Evolutionary conservation across 2,797 vertebrate species (phyloP).

Genomic region (Graptemys geographica): DNA sequence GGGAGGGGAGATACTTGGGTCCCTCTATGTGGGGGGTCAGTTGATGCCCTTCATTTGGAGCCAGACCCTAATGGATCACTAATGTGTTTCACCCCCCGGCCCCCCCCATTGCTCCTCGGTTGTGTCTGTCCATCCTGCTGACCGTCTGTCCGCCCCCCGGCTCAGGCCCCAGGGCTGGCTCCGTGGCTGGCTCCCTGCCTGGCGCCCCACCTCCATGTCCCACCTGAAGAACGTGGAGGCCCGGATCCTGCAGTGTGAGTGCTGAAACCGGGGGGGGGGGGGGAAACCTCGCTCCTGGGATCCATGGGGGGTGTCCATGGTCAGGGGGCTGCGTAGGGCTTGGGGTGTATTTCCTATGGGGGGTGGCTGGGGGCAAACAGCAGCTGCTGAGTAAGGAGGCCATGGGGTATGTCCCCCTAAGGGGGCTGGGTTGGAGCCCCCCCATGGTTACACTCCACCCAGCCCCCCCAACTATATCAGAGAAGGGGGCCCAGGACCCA

Average conservation of each 20-base stretch:
- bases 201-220: slow-evolving; percentile 95
- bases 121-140: background rate
- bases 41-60: background rate
- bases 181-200: slow-evolving; percentile 89
- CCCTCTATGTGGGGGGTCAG: too few species aligned
- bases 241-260: slow-evolving; percentile 91
- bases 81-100: background rate
- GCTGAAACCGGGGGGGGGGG: background rate
- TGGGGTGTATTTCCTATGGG: background rate
- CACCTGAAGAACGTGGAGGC: slow-evolving; percentile 92
- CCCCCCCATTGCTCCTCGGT: background rate
- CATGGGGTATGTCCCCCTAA: too few species aligned
- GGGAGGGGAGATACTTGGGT: too few species aligned
- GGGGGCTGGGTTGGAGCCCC: background rate
- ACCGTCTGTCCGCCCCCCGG: background rate
- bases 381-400: background rate
- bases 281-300: background rate
- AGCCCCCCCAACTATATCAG: background rate
- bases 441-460: background rate
- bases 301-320: too few species aligned
- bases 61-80: background rate
- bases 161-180: slow-evolving; percentile 83
- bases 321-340: background rate
- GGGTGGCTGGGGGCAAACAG: background rate
- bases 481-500: background rate